These are phyloP conservation scores for Nesoenas mayeri DNA, from an alignment of 2,113 vertebrate species.

Conservation along the genomic window DNA sequence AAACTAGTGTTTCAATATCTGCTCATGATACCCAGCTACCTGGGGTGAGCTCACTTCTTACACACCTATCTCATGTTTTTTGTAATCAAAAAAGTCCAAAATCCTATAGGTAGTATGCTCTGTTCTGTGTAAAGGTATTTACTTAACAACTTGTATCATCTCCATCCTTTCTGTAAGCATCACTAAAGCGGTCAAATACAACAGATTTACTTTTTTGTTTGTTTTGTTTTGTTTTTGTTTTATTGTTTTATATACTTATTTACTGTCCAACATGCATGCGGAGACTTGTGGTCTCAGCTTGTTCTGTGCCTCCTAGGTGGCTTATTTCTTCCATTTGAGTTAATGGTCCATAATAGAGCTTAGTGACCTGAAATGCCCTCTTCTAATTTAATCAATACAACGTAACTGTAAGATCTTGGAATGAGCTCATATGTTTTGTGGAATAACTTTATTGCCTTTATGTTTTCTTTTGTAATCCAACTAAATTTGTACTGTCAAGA, in stretches of 20 bases:
- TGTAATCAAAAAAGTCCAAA: neutral
- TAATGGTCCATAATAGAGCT: neutral
- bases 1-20: neutral
- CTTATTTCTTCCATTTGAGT: neutral
- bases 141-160: neutral
- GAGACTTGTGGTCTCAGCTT: neutral
- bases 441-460: neutral
- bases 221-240: too few relatives aligned
- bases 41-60: neutral
- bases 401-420: neutral
- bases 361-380: neutral
- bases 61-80: neutral
- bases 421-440: neutral
- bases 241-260: neutral
- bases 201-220: neutral
- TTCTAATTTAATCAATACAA: neutral
- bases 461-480: neutral
- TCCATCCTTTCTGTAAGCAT: neutral
- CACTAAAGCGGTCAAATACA: neutral
- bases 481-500: neutral
- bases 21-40: neutral
- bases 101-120: accelerated
- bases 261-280: neutral
- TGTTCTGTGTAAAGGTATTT: neutral
- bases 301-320: neutral